Base-by-base conservation (phyloP, 2,113 vertebrate species). In the Sinocyclocheilus anshuiensis region DNA sequence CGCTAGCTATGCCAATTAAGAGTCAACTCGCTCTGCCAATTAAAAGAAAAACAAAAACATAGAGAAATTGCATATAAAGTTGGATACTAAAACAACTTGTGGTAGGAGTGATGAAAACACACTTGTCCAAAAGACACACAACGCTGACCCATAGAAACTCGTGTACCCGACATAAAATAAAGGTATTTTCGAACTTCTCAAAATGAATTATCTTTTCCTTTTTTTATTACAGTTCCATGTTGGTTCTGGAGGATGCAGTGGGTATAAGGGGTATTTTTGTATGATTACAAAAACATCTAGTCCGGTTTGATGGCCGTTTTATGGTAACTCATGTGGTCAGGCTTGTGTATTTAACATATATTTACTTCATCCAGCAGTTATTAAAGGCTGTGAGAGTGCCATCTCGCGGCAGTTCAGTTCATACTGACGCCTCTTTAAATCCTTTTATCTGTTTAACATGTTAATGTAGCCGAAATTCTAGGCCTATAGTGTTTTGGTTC, bases 381-480 rank as follows among this genome's bases (percentile, higher is more conserved):
- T 57, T 84, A 48, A 84, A 22, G 69, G 29, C 29, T 86, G 69
- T 55, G 26, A 69, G 26, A 84, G 15, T 92, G 84, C 93, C 94
- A 95, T 87, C 94, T 93, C 90, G 92, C 71, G 94, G 85, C 45
- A 74, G n/a, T 24, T 36, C 57, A 18, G 3, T 26, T 24, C 29
- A 8, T 5, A 16, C 39, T 24, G 1, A 36, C 13, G 20, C 18
- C 18, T 20, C 29, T 5, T 72, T 24, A 15, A 9, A 80, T 22
- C 75, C 9, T 61, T 63, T 24, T 61, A 57, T n/a, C 55, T 15
- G 77, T 39, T 48, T 16, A 18, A 20, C 11, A 12, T 16, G 36
- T 26, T 65, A 2, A 81, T 81, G 13, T 20, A 20, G 53, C 6
- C 16, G 7, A 18, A 65, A 11, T 45, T 20, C 5, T 42, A 42